phyloP scores from a whole-genome alignment of 2,797 vertebrate genomes.

The Prunella strophiata region DNA sequence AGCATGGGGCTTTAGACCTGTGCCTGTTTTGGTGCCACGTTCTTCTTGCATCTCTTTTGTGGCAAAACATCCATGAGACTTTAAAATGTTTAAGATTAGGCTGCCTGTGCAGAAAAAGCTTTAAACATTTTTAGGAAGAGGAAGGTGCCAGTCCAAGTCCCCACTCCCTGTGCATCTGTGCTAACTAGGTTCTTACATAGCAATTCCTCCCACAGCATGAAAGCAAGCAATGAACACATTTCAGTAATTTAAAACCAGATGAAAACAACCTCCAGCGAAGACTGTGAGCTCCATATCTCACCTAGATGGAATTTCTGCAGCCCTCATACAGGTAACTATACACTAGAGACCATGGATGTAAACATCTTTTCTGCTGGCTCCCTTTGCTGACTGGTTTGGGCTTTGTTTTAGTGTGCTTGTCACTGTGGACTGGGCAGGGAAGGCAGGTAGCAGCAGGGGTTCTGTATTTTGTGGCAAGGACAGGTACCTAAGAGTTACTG shows the following conservation, averaged over 20 bases:
- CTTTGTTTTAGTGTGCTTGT: background rate
- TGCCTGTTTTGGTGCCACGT: background rate
- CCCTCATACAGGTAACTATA: background rate
- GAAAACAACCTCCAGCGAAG: background rate
- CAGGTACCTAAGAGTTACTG: background rate
- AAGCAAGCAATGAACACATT: background rate
- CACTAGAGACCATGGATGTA: rapidly evolving
- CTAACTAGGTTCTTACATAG: background rate
- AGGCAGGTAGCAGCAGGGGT: background rate
- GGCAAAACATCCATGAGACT: background rate
- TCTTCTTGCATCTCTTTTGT: background rate
- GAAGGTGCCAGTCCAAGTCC: background rate
- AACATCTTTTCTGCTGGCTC: background rate
- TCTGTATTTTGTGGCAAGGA: background rate
- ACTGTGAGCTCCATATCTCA: background rate
- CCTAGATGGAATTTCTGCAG: background rate
- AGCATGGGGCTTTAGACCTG: background rate
- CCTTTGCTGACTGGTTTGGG: background rate
- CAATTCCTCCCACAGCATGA: background rate
- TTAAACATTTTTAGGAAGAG: background rate
- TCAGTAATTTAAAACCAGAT: background rate
- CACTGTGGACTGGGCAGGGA: background rate
- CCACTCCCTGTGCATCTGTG: rapidly evolving
- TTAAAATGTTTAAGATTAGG: background rate
- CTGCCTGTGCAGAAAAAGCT: background rate